Conservation (phyloP, 2,113 vertebrate species). For the Equus przewalskii region DNA sequence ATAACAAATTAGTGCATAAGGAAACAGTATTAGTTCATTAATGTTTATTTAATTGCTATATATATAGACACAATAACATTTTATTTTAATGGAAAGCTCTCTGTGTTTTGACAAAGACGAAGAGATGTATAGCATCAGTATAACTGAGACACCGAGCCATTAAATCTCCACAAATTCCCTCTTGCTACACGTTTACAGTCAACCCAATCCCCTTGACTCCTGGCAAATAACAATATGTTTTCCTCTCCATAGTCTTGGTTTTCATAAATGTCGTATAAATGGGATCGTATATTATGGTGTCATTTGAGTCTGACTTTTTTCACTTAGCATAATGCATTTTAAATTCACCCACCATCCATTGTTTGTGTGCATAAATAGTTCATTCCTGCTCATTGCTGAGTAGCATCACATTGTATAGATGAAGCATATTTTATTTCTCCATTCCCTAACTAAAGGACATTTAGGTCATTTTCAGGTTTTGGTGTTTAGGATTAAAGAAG, state of each 20-base stretch:
- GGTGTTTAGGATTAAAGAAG: not conserved
- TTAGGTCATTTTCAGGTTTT: not conserved
- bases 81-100: not conserved
- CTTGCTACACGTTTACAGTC: not conserved
- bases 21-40: not conserved
- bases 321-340: not conserved
- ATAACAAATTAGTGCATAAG: not conserved
- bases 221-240: not conserved
- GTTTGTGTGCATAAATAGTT: not conserved
- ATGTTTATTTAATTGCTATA: not conserved
- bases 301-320: not conserved
- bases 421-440: not conserved
- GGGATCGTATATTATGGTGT: not conserved
- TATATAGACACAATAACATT: not conserved
- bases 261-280: not conserved
- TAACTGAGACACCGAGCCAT: not conserved
- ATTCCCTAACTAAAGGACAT: not conserved
- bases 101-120: not conserved
- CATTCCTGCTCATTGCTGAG: not conserved
- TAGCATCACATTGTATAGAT: not conserved
- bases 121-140: not conserved
- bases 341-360: not conserved
- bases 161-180: not conserved
- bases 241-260: not conserved
- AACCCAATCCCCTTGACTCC: not conserved